Base-by-base conservation (phyloP, 2,888 invertebrate species). In the Sturmia bella region DNA sequence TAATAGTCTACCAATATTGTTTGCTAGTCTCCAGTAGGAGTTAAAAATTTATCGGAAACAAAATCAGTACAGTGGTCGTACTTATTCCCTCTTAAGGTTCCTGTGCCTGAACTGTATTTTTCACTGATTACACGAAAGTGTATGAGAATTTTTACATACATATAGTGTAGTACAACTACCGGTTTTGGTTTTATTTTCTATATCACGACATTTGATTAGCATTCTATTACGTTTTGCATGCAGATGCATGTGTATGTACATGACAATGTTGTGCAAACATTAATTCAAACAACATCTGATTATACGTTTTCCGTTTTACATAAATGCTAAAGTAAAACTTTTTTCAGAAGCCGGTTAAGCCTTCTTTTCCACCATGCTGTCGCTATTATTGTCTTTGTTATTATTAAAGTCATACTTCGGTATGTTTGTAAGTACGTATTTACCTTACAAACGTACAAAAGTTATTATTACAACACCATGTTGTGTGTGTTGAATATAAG, bases 291-390 rank as follows among this genome's bases (percentile, higher is more conserved):
- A 24, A 56, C 56, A 64, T 64, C 74, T 74, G 64, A 64, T 74
- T 57, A 75, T 59, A 41, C 48, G 12, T 63, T 73, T 63, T 45
- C 77, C 73, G 77, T 77, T 73, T 73, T 81, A 68, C 3, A 21
- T 52, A 43, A 80, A 74, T 77, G 50, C 56, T 73, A 1, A 81
- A 73, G 50, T 69, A 57, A 15, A 57, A 56, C 66, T 52, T 70
- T 70, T 73, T 81, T 57, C 81, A 81, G 81, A 81, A 81, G 81
- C 81, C 77, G 77, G 81, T 81, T 81, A 81, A 81, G 77, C 81
- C 81, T 73, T 74, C 76, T 72, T 73, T 78, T 79, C 76, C 37
- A 59, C 24, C n/a, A 39, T 50, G 48, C 27, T 59, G 57, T 41
- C 21, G 57, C 27, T 75, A 57, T 59, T 66, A 19, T 41, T 57